These are phyloP conservation scores for Brachyhypopomus gauderio DNA, from an alignment of 2,113 vertebrate species.

Conservation along the genomic window DNA sequence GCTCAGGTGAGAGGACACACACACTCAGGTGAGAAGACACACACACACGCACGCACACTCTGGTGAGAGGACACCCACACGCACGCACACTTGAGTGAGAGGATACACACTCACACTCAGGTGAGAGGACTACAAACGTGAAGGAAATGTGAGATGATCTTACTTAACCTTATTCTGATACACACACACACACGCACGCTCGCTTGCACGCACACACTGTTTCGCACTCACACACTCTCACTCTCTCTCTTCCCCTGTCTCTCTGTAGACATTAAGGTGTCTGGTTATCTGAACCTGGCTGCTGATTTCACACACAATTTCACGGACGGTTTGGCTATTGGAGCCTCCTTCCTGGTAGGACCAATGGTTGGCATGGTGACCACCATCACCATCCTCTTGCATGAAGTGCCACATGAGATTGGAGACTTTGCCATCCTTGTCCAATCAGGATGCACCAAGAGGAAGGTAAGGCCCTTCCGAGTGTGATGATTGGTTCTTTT, in stretches of 20 bases:
- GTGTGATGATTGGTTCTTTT: not conserved
- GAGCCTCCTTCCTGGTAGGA: conserved; percentile 86
- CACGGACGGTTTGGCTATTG: conserved; percentile 88
- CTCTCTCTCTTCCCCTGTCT: not conserved
- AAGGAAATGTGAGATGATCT: too few species aligned
- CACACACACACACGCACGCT: too few species aligned
- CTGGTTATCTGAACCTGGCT: conserved; percentile 87
- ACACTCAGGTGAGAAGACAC: too few species aligned
- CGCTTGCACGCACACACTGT: too few species aligned
- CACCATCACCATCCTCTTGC: conserved; percentile 88
- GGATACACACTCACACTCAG: too few species aligned
- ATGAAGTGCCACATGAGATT: conserved; percentile 91
- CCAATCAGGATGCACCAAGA: conserved; percentile 91
- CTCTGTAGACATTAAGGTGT: conserved; percentile 83
- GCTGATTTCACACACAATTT: conserved; percentile 93
- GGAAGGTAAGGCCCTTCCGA: conserved; percentile 72
- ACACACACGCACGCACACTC: too few species aligned
- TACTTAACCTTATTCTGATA: too few species aligned
- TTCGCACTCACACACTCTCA: too few species aligned
- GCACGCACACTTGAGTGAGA: too few species aligned
- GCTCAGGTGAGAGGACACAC: conserved; percentile 49
- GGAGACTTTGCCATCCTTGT: conserved; percentile 94
- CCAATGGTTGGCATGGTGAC: conserved; percentile 81
- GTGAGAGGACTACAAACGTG: too few species aligned
- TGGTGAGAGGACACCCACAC: too few species aligned